A percentile compares a stretch with the other conserved stretches of the same genome.
Conservation (phyloP, 2,113 vertebrate genomes). For the Peromyscus leucopus region DNA sequence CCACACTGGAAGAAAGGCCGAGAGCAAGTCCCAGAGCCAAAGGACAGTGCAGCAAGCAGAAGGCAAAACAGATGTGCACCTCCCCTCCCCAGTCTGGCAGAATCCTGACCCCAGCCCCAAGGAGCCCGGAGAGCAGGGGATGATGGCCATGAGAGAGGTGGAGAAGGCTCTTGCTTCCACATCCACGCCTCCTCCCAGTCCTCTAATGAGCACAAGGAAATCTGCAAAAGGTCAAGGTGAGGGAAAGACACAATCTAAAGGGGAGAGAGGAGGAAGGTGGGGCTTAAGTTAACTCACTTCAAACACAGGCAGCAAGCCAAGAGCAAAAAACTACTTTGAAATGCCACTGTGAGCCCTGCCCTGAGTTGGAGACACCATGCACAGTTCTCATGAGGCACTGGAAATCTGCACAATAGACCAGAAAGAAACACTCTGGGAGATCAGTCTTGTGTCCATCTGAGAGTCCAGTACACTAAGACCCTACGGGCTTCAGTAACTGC, state of each 20-base stretch:
- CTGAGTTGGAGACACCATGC: neutral
- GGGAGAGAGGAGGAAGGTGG: too few species aligned
- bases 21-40: neutral
- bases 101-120: neutral
- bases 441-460: neutral
- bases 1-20: neutral
- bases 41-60: neutral
- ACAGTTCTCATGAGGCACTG: neutral
- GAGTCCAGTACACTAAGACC: neutral
- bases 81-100: neutral
- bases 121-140: neutral
- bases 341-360: neutral
- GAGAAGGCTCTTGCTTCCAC: neutral
- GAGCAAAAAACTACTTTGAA: neutral
- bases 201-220: neutral
- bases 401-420: neutral
- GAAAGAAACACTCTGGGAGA: neutral
- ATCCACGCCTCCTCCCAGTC: accelerated
- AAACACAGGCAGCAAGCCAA: neutral
- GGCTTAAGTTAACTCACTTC: neutral
- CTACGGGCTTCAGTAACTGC: neutral
- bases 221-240: neutral
- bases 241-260: neutral
- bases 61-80: neutral
- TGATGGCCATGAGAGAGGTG: accelerated